Base-by-base conservation (phyloP, 2,113 vertebrate species). In the Anarrhichthys ocellatus region DNA sequence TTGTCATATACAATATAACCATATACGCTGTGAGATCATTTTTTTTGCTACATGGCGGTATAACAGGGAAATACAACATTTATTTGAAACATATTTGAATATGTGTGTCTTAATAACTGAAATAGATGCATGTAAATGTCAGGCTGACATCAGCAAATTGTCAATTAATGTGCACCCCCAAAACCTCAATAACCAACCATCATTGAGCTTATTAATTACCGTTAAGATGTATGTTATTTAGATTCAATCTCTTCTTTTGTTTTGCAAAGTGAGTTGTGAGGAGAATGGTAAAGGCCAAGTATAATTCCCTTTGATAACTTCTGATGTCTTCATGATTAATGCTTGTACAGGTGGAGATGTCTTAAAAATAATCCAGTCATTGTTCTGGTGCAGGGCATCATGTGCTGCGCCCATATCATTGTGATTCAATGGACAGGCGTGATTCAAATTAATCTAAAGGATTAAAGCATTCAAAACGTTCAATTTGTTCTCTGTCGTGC, bases 361-460 rank as follows among this genome's bases (percentile, higher is more conserved):
- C 0, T 24, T 32, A 27, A 61, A 34, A 76, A 34, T 7, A 76
- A 82, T 76, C 77, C 27, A 69, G 27, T 61, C 76, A 82, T 64
- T 79, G 61, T 62, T 61, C n/a, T 32, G 17, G 29, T 14, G 32
- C 8, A 5, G 9, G 15, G 1, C 9, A 6, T 44, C 62, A 67
- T 52, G 69, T 66, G 24, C 65, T 82, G 50, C 34, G 4, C 56
- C 79, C 70, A 38, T 48, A 78, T 62, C 40, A 66, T 83, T 90
- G 87, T 89, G 52, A 91, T 74, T 77, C 79, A 91, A 58, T 65
- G 64, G 76, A 66, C 80, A 87, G 82, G 84, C 88, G 82, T 86
- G 87, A 81, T 67, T 85, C 58, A 66, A 54, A 88, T 90, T 46
- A 82, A 89, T 86, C 81, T 84, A 46, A 59, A 68, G 78, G 90